These are phyloP conservation scores for Buathra laborator DNA, from an alignment of 2,888 invertebrate genomes.

Conservation along the genomic window DNA sequence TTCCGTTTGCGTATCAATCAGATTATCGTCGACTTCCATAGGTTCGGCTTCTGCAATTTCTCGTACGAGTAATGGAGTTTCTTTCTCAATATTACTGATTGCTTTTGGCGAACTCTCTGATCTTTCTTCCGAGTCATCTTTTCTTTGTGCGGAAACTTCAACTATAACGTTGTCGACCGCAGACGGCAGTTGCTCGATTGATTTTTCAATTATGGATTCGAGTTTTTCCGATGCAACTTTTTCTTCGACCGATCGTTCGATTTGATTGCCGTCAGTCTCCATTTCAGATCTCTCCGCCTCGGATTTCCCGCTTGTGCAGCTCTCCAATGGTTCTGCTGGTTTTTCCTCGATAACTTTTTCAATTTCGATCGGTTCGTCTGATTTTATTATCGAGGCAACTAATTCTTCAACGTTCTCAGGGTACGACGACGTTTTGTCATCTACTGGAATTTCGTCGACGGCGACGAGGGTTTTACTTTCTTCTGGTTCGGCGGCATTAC, in stretches of 20 bases:
- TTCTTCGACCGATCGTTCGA: neutral
- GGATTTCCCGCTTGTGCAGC: conserved; percentile 8
- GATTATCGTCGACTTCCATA: conserved; percentile 60
- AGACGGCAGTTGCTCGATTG: neutral
- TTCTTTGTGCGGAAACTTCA: conserved; percentile 13
- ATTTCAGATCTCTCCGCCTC: conserved; percentile 22
- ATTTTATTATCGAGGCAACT: neutral
- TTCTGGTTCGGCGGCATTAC: conserved; percentile 1
- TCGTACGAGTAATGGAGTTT: conserved; percentile 9
- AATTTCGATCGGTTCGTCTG: neutral
- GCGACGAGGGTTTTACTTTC: conserved; percentile 4
- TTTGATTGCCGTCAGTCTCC: conserved; percentile 28
- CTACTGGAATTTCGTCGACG: neutral
- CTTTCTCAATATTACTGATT: neutral
- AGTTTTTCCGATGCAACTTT: conserved; percentile 17
- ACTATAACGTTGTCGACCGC: neutral
- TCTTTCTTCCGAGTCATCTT: conserved; percentile 31
- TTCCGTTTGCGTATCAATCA: neutral
- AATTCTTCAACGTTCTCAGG: conserved; percentile 6
- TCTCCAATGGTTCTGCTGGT: neutral
- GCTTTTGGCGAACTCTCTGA: neutral
- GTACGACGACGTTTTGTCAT: conserved; percentile 6
- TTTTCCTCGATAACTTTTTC: neutral
- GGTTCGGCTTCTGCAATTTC: conserved; percentile 33
- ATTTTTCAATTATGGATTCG: conserved; percentile 1